These are phyloP conservation scores for Cosmopolites sordidus DNA, from an alignment of 2,888 invertebrate species.

Conservation along the genomic window DNA sequence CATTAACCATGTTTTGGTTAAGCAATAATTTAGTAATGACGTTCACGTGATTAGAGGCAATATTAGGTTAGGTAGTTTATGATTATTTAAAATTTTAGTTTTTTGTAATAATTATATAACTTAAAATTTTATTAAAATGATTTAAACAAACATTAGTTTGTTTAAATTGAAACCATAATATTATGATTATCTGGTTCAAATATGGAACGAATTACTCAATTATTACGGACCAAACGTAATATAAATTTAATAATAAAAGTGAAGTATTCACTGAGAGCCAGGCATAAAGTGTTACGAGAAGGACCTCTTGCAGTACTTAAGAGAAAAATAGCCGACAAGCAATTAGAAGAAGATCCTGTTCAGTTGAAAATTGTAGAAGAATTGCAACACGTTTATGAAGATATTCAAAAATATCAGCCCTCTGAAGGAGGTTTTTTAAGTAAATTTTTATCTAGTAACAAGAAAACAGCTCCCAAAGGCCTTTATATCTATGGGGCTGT, in stretches of 20 bases:
- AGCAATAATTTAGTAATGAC: no score
- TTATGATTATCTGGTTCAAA: no score
- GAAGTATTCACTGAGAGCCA: conserved; percentile 26
- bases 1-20: no score
- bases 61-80: no score
- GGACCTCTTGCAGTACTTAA: conserved; percentile 48
- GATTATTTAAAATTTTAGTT: no score
- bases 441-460: conserved; percentile 37
- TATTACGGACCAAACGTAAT: background rate
- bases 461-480: conserved; percentile 62
- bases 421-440: conserved; percentile 48
- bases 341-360: conserved; percentile 63
- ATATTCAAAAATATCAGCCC: conserved; percentile 59
- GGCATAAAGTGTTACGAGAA: conserved; percentile 27
- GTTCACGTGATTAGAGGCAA: no score
- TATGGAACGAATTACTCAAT: background rate
- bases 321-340: conserved; percentile 57
- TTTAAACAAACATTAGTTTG: no score
- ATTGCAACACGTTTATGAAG: conserved; percentile 65
- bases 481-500: conserved; percentile 88
- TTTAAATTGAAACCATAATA: no score
- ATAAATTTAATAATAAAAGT: conserved; percentile 1
- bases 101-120: no score
- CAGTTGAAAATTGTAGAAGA: conserved; percentile 65
- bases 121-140: no score